Base-by-base conservation (phyloP, 2,888 invertebrate species). In the Drosophila recens region DNA sequence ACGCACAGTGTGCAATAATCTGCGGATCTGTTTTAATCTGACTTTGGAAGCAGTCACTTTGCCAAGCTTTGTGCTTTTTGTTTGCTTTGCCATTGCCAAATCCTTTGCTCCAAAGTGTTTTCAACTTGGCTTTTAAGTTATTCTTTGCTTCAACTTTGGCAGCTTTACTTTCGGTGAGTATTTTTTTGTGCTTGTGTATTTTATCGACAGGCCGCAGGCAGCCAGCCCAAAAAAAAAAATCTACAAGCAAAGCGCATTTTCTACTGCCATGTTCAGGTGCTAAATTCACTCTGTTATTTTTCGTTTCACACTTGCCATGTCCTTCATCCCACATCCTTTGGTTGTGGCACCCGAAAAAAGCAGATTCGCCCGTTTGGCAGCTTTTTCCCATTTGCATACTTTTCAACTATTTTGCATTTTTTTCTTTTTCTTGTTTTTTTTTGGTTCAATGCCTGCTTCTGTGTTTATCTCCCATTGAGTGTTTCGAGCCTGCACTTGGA, bases 91-190 rank as follows among this genome's bases (percentile, higher is more conserved):
- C 79, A 49, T 72, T 80, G 79, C 66, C 73, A 84, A 84, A 88
- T 86, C 84, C 82, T 79, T 86, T 87, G 69, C 71, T 72, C 58
- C 70, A 61, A 59, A 78, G 79, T 74, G 83, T 74, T 64, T 71
- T 74, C 73, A 80, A 80, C 84, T 84, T 88, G 89, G 81, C 83
- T 88, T 88, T 80, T 74, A 74, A 78, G 71, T 80, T 69, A 68
- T 74, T 67, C 66, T 65, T 59, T 43, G 17, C 65, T 20, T 56
- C 17, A 51, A 10, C 34, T 52, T 52, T 13, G 13, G 42, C 57
- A 53, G 30, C 53, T 33, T 20, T 57, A 63, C 59, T 52, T 52
- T 57, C 43, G 27, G 43, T 43, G 51, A 30, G 30, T 8, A 30
- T 30, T 30, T 30, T 30, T 59, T 63, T 67, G 34, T 43, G 23